phyloP scores from a whole-genome alignment of 2,113 vertebrate genomes.

The Platichthys flesus region DNA sequence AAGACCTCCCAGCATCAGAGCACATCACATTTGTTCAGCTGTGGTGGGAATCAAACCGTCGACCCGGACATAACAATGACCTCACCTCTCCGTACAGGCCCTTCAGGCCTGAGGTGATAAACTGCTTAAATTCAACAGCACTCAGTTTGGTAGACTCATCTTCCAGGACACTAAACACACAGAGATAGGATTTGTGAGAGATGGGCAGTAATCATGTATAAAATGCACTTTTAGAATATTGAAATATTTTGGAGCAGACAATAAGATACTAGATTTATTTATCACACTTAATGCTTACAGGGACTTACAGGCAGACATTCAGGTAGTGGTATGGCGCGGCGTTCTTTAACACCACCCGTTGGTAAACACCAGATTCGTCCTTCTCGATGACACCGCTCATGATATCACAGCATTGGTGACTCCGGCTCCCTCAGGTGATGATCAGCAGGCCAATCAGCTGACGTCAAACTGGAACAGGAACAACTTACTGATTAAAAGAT shows the following conservation, averaged over 20 bases:
- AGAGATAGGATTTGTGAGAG: neutral
- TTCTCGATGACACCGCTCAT: conserved; percentile 56
- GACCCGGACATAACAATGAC: neutral
- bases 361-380: conserved; percentile 68
- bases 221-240: too few species aligned
- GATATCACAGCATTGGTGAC: conserved; percentile 34
- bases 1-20: neutral
- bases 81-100: conserved; percentile 91
- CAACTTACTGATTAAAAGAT: too few species aligned
- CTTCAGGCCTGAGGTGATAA: conserved; percentile 87
- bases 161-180: conserved; percentile 76
- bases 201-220: neutral
- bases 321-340: conserved; percentile 86
- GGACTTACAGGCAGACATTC: conserved; percentile 89
- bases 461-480: neutral
- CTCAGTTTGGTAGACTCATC: conserved; percentile 75
- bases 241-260: too few species aligned
- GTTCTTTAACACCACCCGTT: conserved; percentile 85
- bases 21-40: neutral
- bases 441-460: neutral
- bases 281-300: neutral
- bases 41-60: neutral
- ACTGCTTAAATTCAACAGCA: conserved; percentile 87
- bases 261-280: too few species aligned
- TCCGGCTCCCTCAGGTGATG: neutral